These are phyloP conservation scores for Argyresthia goedartella DNA, from an alignment of 2,888 invertebrate genomes.

Conservation along the genomic window DNA sequence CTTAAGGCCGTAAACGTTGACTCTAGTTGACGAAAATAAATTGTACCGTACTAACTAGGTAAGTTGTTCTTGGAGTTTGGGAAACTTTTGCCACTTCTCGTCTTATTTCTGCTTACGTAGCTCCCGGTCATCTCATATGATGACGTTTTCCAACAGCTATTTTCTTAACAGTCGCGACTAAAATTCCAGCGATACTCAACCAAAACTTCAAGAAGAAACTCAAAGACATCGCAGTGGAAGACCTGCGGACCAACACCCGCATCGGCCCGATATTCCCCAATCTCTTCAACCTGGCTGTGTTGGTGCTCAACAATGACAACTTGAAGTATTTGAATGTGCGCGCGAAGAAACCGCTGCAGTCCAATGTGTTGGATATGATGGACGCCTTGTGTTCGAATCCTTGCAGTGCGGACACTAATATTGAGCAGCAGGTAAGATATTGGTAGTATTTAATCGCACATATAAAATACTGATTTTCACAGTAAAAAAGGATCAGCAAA, in stretches of 20 bases:
- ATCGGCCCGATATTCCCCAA: constrained; percentile 73
- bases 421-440: constrained; percentile 62
- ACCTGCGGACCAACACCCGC: constrained; percentile 66
- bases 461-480: no score
- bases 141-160: no score
- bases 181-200: constrained; percentile 48
- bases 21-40: no score
- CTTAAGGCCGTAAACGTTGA: no score
- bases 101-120: no score
- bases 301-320: constrained; percentile 71
- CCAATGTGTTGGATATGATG: constrained; percentile 66
- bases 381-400: constrained; percentile 71
- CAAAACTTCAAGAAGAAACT: constrained; percentile 57
- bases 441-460: neutral
- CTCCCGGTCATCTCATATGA: no score
- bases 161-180: neutral
- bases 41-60: no score
- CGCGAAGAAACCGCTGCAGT: constrained; percentile 54
- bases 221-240: constrained; percentile 65
- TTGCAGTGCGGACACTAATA: constrained; percentile 66
- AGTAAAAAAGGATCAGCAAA: no score
- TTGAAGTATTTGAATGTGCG: constrained; percentile 58
- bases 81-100: no score
- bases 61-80: no score
- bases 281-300: constrained; percentile 70